Evolutionary conservation across 2,113 vertebrate genomes (phyloP), one percentile per base, ranked within the genome.

Genomic region (Ancistrus triradiatus): DNA sequence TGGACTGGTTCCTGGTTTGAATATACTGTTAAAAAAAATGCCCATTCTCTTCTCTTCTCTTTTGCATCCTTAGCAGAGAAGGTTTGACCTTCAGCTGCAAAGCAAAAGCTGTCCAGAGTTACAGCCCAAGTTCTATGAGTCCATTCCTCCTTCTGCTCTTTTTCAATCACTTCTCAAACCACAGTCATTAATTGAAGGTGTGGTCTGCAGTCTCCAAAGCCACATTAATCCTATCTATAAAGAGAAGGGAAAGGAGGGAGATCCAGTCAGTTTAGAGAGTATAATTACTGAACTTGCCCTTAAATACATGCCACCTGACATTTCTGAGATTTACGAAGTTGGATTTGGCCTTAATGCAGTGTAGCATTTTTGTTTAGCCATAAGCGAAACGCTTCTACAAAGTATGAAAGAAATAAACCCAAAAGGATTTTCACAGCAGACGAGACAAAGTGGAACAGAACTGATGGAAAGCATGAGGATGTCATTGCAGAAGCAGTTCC

Each of bases 391-490:
- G 18, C 31, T 33, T 60, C 46, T 31, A 18, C 7, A 14, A 56
- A 37, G 40, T 55, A 48, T 22, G 33, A 38, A 33, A 31, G 33
- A 31, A 17, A 11, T 18, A 18, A 35, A 35, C 13, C 37, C 37
- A 13, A 24, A 53, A 55, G 17, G 55, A 53, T 43, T 53, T 18
- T 64, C 19, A 31, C 8, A n/a, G 27, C 21, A 33, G 47, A 35
- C 28, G 4, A 46, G 50, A 25, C 38, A 21, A 22, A 55, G 25
- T 65, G 27, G 40, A 65, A 35, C 50, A 65, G 49, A 37, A 13
- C 50, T 56, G 63, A 57, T 37, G 63, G 50, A 56, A 44, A 56
- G 62, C 38, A 65, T 65, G 42, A 65, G 51, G 28, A 47, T 57
- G 51, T 37, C 40, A 46, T 31, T 28, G 51, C 27, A 24, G 27